These are phyloP conservation scores for Hydrophis major DNA, from an alignment of 2,797 vertebrate genomes.

Conservation along the genomic window DNA sequence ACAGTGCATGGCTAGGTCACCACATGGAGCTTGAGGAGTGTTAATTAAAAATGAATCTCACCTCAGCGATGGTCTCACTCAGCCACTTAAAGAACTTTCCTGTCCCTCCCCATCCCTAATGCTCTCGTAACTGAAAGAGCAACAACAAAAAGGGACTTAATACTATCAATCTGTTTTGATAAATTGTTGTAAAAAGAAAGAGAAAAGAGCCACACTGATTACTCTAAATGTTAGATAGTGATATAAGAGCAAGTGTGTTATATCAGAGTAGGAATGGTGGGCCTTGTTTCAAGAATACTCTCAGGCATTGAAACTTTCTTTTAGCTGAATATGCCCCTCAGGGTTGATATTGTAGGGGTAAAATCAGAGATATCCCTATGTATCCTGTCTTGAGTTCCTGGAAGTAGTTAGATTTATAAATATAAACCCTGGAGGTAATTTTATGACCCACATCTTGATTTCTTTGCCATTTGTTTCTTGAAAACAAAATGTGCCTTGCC, in stretches of 20 bases:
- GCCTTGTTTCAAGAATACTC: background rate
- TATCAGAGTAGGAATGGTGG: background rate
- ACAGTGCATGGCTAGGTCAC: background rate
- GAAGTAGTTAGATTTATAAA: background rate
- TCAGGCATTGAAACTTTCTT: background rate
- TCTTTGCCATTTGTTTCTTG: background rate
- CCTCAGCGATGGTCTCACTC: background rate
- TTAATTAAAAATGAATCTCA: background rate
- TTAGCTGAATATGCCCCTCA: background rate
- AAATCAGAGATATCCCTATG: background rate
- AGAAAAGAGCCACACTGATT: background rate
- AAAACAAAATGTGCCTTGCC: background rate
- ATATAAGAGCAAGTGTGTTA: background rate
- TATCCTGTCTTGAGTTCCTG: background rate
- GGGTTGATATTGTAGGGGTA: background rate
- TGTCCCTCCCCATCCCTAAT: background rate
- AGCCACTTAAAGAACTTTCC: background rate
- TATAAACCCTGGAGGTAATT: background rate
- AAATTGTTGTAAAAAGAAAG: background rate
- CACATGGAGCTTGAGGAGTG: too few species aligned
- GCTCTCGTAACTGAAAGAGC: background rate
- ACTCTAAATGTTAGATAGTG: background rate
- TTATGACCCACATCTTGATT: background rate
- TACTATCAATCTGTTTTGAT: background rate
- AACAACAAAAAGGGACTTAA: background rate